Evolutionary conservation across 2,113 vertebrate species (phyloP).

Genomic region (Murina feae): DNA sequence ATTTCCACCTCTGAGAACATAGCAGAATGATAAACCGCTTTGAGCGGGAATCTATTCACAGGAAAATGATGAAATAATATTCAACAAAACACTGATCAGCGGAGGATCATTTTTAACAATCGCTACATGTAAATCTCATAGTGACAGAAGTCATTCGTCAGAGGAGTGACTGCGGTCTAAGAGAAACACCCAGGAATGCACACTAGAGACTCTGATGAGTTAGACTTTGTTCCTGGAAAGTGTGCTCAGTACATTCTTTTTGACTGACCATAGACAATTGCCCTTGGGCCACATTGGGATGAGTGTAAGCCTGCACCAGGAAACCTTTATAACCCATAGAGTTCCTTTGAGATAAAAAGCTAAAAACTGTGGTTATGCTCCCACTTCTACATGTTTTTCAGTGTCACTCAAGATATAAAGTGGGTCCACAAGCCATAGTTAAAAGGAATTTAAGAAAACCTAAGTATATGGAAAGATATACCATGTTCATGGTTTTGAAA

Average conservation of each 20-base stretch:
- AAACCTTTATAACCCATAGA: not conserved
- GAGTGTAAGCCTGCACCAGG: not conserved
- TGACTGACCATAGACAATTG: not conserved
- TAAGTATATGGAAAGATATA: conserved; percentile 24
- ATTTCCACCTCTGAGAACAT: not conserved
- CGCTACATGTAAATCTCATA: not conserved
- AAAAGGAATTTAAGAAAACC: not conserved
- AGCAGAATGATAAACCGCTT: not conserved
- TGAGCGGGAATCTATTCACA: not conserved
- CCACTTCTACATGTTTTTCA: not conserved
- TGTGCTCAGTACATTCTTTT: not conserved
- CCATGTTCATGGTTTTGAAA: conserved; percentile 28
- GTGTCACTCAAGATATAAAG: not conserved
- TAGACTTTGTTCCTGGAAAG: not conserved
- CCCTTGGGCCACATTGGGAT: not conserved
- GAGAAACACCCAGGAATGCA: not conserved
- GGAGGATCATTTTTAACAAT: not conserved
- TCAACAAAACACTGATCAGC: not conserved
- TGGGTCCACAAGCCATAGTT: not conserved
- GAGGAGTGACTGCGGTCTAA: not conserved
- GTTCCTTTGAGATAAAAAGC: not conserved
- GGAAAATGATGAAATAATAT: conserved; percentile 22
- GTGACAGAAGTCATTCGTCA: not conserved
- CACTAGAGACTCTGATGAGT: not conserved
- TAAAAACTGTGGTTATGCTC: not conserved